Base-by-base conservation (phyloP, 2,113 vertebrate species). In the Pygoscelis antarcticus region DNA sequence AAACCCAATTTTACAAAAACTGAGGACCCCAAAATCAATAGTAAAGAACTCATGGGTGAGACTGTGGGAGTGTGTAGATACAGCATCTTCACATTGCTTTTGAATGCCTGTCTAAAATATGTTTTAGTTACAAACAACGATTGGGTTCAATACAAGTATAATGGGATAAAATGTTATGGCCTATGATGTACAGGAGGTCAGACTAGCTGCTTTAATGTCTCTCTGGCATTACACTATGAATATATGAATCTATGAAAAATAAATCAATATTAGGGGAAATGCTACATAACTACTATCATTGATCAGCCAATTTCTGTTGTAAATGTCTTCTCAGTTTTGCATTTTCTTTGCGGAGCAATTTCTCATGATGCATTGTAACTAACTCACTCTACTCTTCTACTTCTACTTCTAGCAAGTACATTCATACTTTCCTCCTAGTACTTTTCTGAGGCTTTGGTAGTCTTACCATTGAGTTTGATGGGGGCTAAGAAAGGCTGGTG, bases 181-280 rank as follows among this genome's bases (percentile, higher is more conserved):
- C 46, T 89, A 2, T 70, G 72, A 74, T 83, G n/a, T 42, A 95
- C 13, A 22, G 30, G 51, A 89, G 64, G 69, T 91, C 77, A 94
- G 55, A 71, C 32, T 75, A 69, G 14, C 40, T 87, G 36, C 42
- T 92, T 64, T 91, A 91, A 81, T 87, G 23, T 13, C 52, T 71
- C 23, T 80, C 78, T 71, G 68, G 34, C 68, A 80, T 87, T 87
- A 70, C 6, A 42, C 18, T 74, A 78, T 51, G 64, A 62, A 91
- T 82, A 78, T 60, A 91, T 78, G 36, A 75, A 95, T 58, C 38
- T 49, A 54, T 83, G 80, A 94, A 89, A 89, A 92, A 90, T 83
- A 81, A 92, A 83, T 90, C 52, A 46, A 38, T 87, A 62, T 89
- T 13, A 36, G 7, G 11, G 23, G 42, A 91, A 95, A 89, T 81